phyloP scores from a whole-genome alignment of 2,888 invertebrate species.

The Apamea monoglypha region DNA sequence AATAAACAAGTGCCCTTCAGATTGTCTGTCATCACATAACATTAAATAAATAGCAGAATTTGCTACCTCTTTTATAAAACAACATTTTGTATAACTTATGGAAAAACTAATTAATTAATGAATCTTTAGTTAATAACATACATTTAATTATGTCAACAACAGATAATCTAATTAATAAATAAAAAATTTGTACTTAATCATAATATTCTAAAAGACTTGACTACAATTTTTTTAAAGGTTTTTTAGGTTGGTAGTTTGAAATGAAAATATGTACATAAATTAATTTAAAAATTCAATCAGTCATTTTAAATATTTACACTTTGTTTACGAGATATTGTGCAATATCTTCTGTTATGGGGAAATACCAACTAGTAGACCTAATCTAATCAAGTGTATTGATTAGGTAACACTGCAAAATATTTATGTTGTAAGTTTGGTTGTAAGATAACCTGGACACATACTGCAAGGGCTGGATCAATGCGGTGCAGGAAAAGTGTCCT shows the following conservation, averaged over 20 bases:
- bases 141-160: background rate
- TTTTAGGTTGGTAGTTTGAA: background rate
- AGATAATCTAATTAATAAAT: background rate
- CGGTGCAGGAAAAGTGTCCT: no score
- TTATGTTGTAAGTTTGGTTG: background rate
- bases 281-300: background rate
- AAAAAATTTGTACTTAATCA: background rate
- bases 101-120: background rate
- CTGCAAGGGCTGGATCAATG: no score
- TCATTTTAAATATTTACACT: background rate
- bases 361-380: background rate
- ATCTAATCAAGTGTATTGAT: constrained; percentile 12
- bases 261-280: background rate
- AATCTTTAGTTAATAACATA: background rate
- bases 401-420: background rate
- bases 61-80: background rate
- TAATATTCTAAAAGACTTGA: background rate
- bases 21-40: background rate
- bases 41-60: background rate
- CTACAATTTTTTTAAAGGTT: background rate
- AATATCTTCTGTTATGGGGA: background rate
- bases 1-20: background rate
- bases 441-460: background rate
- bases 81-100: background rate
- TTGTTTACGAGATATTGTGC: background rate